These are phyloP conservation scores for Polyploca ridens DNA, from an alignment of 2,888 invertebrate species.

Conservation along the genomic window DNA sequence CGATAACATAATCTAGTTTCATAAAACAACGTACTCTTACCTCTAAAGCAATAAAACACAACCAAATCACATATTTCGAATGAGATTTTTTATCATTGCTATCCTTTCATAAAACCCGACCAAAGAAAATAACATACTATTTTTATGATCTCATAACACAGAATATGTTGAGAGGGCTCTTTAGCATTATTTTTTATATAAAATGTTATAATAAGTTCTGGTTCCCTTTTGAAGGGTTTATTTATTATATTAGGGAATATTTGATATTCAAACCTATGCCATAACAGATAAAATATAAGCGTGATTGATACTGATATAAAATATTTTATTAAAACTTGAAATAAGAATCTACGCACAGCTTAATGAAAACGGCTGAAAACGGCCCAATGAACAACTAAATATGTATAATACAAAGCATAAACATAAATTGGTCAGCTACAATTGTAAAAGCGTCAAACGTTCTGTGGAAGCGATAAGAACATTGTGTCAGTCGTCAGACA, in stretches of 20 bases:
- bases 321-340: no score
- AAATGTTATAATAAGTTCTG: neutral
- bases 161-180: slow-evolving; percentile 15
- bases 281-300: neutral
- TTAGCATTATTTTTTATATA: neutral
- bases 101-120: slow-evolving; percentile 22
- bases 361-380: no score
- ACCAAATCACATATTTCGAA: slow-evolving; percentile 20
- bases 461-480: no score
- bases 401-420: no score
- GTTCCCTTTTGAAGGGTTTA: no score
- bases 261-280: neutral
- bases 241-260: no score
- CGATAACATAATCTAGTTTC: neutral
- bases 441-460: no score
- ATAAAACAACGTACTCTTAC: slow-evolving; percentile 4
- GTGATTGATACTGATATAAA: neutral
- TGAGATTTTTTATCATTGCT: slow-evolving; percentile 26
- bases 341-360: no score
- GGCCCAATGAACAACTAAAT: no score
- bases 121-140: slow-evolving; percentile 29
- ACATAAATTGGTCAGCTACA: no score
- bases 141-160: slow-evolving; percentile 25
- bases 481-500: no score
- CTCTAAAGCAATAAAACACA: slow-evolving; percentile 22